Percentiles rank a stretch among this genome's conserved stretches.
Evolutionary conservation across 2,113 vertebrate genomes (phyloP).

Genomic region (Labeo rohita): DNA sequence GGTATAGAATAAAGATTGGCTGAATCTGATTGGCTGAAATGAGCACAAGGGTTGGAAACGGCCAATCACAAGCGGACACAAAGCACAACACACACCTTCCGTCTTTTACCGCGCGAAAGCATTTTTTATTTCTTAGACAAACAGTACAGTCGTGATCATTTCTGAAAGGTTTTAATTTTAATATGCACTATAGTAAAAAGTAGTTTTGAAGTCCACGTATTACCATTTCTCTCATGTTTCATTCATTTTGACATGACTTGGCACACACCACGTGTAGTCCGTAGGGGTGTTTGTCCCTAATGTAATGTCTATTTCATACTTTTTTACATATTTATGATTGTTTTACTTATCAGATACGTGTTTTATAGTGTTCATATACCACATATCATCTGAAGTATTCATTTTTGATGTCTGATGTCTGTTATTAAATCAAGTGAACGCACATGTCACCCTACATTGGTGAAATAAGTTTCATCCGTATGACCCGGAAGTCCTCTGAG

Average conservation of each 20-base stretch:
- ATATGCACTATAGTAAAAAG: background rate
- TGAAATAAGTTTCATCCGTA: constrained; percentile 38
- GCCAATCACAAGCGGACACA: constrained; percentile 64
- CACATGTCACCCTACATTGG: background rate
- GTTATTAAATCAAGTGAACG: background rate
- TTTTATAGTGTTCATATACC: background rate
- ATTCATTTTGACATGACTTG: background rate
- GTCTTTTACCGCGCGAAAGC: background rate
- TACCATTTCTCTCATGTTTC: background rate
- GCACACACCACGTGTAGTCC: background rate
- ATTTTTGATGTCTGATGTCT: background rate
- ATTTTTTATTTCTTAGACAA: background rate
- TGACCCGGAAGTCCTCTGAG: constrained; percentile 70
- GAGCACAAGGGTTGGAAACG: background rate
- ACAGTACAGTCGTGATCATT: background rate
- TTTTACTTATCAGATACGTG: background rate
- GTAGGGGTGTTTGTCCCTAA: background rate
- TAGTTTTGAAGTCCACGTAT: background rate
- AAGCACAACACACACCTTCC: constrained; percentile 23
- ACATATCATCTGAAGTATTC: background rate
- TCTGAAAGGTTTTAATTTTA: background rate
- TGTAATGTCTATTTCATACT: background rate
- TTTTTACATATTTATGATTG: background rate
- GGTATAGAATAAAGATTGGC: too few species aligned
- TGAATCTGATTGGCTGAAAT: constrained; percentile 6